Conservation (phyloP, 2,888 invertebrate species). For the Epiblema foenella region DNA sequence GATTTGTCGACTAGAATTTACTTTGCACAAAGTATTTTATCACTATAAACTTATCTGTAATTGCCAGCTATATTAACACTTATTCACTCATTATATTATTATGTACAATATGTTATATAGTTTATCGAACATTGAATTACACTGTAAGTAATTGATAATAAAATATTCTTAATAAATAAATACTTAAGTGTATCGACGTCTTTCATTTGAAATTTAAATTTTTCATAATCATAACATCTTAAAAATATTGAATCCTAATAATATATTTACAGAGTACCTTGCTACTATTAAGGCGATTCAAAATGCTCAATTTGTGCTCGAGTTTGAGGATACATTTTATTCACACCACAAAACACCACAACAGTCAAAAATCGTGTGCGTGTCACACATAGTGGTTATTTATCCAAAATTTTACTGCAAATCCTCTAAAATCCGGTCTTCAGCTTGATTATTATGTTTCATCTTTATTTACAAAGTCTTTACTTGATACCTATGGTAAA, state of each 20-base stretch:
- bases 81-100: conserved; percentile 48
- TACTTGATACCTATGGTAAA: not conserved
- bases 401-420: not conserved
- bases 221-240: conserved; percentile 51
- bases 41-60: conserved; percentile 75
- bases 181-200: conserved; percentile 45
- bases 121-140: conserved; percentile 55
- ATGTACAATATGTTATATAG: conserved; percentile 73
- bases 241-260: conserved; percentile 51
- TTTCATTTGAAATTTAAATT: conserved; percentile 52
- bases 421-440: not conserved
- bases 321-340: conserved; percentile 20
- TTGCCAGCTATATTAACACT: conserved; percentile 57
- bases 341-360: conserved; percentile 28
- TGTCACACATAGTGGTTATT: conserved; percentile 18
- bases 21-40: conserved; percentile 80
- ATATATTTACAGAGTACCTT: conserved; percentile 59
- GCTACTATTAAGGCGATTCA: conserved; percentile 58
- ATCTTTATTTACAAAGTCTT: conserved; percentile 29
- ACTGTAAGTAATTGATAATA: conserved; percentile 47
- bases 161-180: conserved; percentile 50
- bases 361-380: conserved; percentile 27
- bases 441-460: not conserved
- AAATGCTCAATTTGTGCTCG: conserved; percentile 53
- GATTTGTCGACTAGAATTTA: conserved; percentile 81